Evolutionary conservation across 2,888 invertebrate genomes (phyloP).

Genomic region (Clanis bilineata): DNA sequence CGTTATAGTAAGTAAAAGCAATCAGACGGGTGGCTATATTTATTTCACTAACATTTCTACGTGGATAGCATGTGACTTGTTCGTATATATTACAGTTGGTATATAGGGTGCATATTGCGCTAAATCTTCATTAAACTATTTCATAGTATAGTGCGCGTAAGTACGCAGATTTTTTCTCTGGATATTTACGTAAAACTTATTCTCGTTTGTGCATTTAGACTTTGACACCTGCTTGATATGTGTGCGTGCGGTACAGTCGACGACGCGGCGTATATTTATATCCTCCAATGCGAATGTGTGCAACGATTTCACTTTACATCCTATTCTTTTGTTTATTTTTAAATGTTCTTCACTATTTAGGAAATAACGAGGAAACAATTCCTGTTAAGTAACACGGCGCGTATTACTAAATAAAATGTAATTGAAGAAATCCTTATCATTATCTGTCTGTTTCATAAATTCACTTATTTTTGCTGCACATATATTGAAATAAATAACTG

Average conservation of each 20-base stretch:
- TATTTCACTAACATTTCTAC: constrained; percentile 21
- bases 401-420: no score
- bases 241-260: constrained; percentile 49
- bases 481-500: no score
- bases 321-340: constrained; percentile 12
- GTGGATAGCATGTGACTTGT: constrained; percentile 40
- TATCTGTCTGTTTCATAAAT: no score
- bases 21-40: constrained; percentile 28
- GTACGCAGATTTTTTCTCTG: constrained; percentile 2
- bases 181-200: constrained; percentile 40
- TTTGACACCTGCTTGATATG: constrained; percentile 67
- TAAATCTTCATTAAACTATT: neutral
- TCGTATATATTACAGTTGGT: constrained; percentile 10
- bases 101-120: neutral
- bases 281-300: constrained; percentile 46
- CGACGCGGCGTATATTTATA: constrained; percentile 51
- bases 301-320: constrained; percentile 41
- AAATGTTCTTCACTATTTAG: neutral
- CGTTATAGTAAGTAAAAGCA: neutral
- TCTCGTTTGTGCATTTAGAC: constrained; percentile 61
- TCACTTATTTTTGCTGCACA: no score
- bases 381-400: no score
- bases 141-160: neutral
- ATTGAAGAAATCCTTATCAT: no score
- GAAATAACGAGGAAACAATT: no score